Percentiles rank a stretch among this genome's conserved stretches.
Evolutionary conservation across 1,140 invertebrate genomes (phyloP).

Genomic region (Drosophila leontia): DNA sequence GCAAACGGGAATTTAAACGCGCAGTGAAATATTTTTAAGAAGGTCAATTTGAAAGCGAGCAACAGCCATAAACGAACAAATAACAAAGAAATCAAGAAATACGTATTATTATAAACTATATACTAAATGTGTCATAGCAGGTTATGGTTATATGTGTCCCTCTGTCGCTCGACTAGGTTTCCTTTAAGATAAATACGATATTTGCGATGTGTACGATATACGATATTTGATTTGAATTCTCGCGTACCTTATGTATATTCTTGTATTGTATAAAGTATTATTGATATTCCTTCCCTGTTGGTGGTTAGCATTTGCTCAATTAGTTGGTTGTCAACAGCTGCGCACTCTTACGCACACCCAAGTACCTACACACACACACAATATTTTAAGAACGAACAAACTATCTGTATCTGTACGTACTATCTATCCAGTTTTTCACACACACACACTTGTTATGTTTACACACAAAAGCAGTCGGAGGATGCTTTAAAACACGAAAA

Average conservation of each 20-base stretch:
- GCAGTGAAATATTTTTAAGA: conserved; percentile 33
- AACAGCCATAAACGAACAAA: conserved; percentile 55
- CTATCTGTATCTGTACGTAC: conserved; percentile 54
- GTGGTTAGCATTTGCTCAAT: conserved; percentile 77
- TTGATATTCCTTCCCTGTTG: conserved; percentile 57
- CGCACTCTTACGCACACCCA: conserved; percentile 59
- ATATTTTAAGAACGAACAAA: conserved; percentile 64
- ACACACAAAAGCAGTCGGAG: conserved; percentile 44
- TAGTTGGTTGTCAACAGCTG: conserved; percentile 56
- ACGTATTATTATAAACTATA: conserved; percentile 55
- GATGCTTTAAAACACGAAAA: conserved; percentile 20
- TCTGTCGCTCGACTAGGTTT: conserved; percentile 32
- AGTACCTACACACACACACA: conserved; percentile 55
- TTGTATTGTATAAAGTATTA: conserved; percentile 56
- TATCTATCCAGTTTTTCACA: conserved; percentile 29
- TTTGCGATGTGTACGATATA: neutral
- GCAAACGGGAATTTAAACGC: conserved; percentile 50
- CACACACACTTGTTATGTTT: conserved; percentile 71
- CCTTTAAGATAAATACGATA: neutral
- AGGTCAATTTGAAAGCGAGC: conserved; percentile 61
- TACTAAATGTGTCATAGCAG: conserved; percentile 58
- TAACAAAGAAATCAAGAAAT: conserved; percentile 42
- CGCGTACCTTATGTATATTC: conserved; percentile 36
- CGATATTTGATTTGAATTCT: conserved; percentile 28
- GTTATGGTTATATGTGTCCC: conserved; percentile 22